Evolutionary conservation across 2,888 invertebrate genomes (phyloP), one percentile per base, ranked within the genome.

Genomic region (Cheilosia vulpina): DNA sequence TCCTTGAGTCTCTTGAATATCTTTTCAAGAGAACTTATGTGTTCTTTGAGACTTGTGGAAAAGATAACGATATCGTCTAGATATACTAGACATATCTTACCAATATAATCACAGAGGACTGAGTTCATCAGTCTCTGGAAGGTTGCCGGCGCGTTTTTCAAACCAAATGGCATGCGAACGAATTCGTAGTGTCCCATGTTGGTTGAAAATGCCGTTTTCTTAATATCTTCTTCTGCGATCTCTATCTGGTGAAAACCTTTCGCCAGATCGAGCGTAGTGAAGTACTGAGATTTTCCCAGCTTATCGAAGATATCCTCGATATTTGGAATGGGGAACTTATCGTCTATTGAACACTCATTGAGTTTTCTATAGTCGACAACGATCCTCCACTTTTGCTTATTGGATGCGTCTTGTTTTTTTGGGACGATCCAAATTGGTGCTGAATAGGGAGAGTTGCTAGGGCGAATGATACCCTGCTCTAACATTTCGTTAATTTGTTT

Each of bases 151-250:
- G n/a, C n/a, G n/a, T n/a, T n/a, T n/a, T n/a, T n/a, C n/a, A n/a
- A n/a, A n/a, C n/a, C n/a, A n/a, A n/a, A n/a, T n/a, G n/a, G n/a
- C n/a, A n/a, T n/a, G n/a, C n/a, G n/a, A n/a, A n/a, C n/a, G n/a
- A n/a, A n/a, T n/a, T n/a, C n/a, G n/a, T n/a, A 88, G 24, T 82
- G 87, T 2, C 87, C 84, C 15, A 31, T 55, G 19, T 72, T 66
- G 4, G 80, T 79, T 7, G 53, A 77, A 45, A 87, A 87, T 1
- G 82, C 87, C 0, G 88, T 87, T 31, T 87, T 88, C 27, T 52
- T 41, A 62, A 50, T 60, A 50, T 24, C 38, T 17, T 57, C 57
- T 0, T 34, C 34, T 11, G 11, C 34, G 2, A 34, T 11, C 11
- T 11, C 11, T 11, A 34, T 34, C 3, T 34, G 34, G 2, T 34